Base-by-base conservation (phyloP, 2,113 vertebrate genomes). In the Lagopus leucura region DNA sequence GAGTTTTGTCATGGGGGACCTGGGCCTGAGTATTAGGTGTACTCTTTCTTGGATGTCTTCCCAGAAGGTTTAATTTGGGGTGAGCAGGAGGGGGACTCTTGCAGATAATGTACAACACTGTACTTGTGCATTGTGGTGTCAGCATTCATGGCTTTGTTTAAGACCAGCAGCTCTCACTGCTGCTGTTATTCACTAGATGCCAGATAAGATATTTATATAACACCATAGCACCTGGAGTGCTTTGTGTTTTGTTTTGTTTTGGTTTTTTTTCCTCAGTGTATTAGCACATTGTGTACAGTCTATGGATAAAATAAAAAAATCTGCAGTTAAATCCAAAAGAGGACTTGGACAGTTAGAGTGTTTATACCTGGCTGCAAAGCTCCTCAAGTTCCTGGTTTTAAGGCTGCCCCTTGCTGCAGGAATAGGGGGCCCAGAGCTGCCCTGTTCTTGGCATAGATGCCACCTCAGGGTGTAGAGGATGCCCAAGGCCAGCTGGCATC, bases 21-120 rank as follows among this genome's bases (percentile, higher is more conserved):
- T 79, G 43, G 79, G 54, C 61, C 74, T 30, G 86, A 82, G 90
- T 85, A 88, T 89, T 83, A 94, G 84, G 89, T 92, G 80, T 82
- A 66, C 67, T 78, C 83, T 57, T 89, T 93, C 90, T 95, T 96
- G 93, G 95, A 91, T 90, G 86, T 25, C 65, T 89, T 97, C 95
- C 95, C 88, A 80, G 95, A 88, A 82, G 75, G 80, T 64, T 96
- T 90, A 77, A 9, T 90, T 96, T 94, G 55, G 45, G 83, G 92
- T 92, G 40, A n/a, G 34, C 83, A 42, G 61, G 76, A 84, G 79
- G 14, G 77, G 57, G 12, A 24, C 55, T 14, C 0, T 1, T 83
- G 85, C 77, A 74, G 75, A 94, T 90, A 67, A 75, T 45, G 73
- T 75, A 61, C 87, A 79, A 42, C 86, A 67, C 78, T 43, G 58